Base-by-base conservation (phyloP, 2,888 invertebrate species). In the Hypselothyrea guttata region DNA sequence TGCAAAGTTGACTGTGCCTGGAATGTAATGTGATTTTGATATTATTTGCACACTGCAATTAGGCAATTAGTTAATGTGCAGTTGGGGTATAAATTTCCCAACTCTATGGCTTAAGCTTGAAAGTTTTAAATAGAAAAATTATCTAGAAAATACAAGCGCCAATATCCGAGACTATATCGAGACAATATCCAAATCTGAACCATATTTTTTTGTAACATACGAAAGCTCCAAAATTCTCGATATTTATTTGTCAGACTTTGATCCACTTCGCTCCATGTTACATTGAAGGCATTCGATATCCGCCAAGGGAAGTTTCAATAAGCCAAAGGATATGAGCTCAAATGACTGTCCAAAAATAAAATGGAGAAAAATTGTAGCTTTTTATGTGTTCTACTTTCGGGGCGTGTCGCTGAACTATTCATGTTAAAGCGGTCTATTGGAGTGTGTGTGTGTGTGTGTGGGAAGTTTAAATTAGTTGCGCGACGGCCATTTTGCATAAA, bases 391-490 rank as follows among this genome's bases (percentile, higher is more conserved):
- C 8, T 4, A 7, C 11, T 28, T 53, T 58, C 41, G 46, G 46
- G 58, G 54, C 42, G 65, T 52, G 51, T 37, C 48, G 37, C 55
- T 51, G 44, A 71, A 60, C 71, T 59, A 56, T 31, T 62, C 61
- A 45, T 58, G 46, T 51, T 52, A 54, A 42, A 34, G 48, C 30
- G 4, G 22, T 16, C 44, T 18, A 27, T 49, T 38, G 12, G 44
- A 15, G 48, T 41, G 51, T 41, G 41, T 35, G 34, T 33, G 53
- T 30, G 44, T 35, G 53, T 53, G 64, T 58, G 54, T 15, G 65
- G 47, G 59, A 64, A 72, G 67, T 79, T 84, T 62, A 83, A 77
- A 77, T 77, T 78, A 77, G 83, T 82, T 71, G 71, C 63, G 75
- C 73, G 66, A 48, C 69, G 61, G 65, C 68, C 73, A 62, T 73